Base-by-base conservation (phyloP, 2,113 vertebrate genomes). In the Sander lucioperca region DNA sequence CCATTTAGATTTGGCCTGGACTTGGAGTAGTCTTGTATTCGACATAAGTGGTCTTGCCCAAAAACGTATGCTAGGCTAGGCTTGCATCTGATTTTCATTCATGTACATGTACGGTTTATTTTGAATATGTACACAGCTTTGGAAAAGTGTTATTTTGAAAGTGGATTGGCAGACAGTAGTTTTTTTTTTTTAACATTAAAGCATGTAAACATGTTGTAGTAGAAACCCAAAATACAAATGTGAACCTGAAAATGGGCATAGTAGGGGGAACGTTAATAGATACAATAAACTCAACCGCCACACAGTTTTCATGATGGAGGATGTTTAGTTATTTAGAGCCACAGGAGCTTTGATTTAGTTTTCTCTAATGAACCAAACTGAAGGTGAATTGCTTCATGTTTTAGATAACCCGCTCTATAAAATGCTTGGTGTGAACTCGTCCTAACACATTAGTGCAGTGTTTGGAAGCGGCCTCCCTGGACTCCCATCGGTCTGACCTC, bases 401-500 rank as follows among this genome's bases (percentile, higher is more conserved):
- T 27, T 15, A 14, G 67, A 64, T 25, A 58, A 57, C 14, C 16
- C 47, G 45, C 27, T 30, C 14, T 47, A 0, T 16, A 15, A 15
- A 47, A 6, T 56, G 1, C 53, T 53, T 48, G 10, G 6, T 16
- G 63, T 21, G 45, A 65, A 50, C 68, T 8, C 13, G 61, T 86
- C 63, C 47, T n/a, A 21, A 58, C 72, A 23, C 63, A 70, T 67
- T 19, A 45, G 56, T 21, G 59, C 23, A 2, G 12, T 18, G 27
- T 39, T 53, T 21, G 6, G 30, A 45, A 65, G 39, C 45, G 59
- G 33, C 61, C 16, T 6, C 23, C 10, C 50, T 43, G 50, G 33
- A 43, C 18, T 1, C 54, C 27, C 1, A 5, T 51, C 25, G 9
- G 11, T 73, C 63, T 85, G 83, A 63, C 53, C 56, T 76, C 68